Conservation (phyloP, 2,797 vertebrate genomes). For the Propithecus perrieri region DNA sequence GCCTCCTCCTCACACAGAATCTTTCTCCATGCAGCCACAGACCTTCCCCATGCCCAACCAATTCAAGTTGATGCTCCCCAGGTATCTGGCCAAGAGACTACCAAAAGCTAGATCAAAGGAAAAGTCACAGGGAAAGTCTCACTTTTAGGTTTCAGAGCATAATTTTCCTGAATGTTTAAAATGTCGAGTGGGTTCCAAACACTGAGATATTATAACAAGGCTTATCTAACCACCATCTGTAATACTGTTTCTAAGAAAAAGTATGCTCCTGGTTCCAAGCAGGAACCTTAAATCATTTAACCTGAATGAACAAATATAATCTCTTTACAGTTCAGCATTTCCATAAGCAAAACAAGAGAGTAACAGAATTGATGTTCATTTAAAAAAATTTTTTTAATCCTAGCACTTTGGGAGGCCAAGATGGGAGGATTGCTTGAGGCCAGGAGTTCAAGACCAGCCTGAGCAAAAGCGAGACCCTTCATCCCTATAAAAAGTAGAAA, state of each 20-base stretch:
- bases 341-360: neutral
- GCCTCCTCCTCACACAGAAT: neutral
- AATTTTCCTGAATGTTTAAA: slow-evolving; percentile 12
- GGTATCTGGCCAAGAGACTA: neutral
- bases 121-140: neutral
- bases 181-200: neutral
- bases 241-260: neutral
- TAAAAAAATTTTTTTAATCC: neutral
- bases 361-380: neutral
- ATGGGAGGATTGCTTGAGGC: neutral
- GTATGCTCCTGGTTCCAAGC: neutral
- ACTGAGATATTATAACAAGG: neutral
- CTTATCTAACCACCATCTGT: neutral
- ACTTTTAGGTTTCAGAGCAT: neutral
- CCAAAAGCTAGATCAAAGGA: neutral
- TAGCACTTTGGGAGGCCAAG: neutral
- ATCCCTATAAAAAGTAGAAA: neutral
- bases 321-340: neutral
- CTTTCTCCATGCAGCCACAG: neutral
- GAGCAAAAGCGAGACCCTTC: neutral
- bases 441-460: neutral
- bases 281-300: neutral
- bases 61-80: neutral
- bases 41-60: neutral
- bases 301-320: neutral